Conservation (phyloP, 2,797 vertebrate species). For the Rostrhamus sociabilis region DNA sequence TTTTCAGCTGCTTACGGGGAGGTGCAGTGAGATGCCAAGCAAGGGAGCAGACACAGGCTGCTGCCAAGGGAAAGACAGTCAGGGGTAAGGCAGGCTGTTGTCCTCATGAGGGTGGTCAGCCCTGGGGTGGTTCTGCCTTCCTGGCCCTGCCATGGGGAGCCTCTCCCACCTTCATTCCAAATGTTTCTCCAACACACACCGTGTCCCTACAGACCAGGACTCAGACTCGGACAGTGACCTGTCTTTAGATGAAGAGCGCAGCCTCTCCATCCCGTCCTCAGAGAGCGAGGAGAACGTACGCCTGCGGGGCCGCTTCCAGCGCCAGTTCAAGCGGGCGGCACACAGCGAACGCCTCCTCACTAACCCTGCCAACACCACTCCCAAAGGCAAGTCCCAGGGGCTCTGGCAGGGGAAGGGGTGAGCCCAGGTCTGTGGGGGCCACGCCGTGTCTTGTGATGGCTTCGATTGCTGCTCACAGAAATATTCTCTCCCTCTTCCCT, state of each 20-base stretch:
- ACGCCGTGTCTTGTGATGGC: background rate
- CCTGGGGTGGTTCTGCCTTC: background rate
- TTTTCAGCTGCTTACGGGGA: background rate
- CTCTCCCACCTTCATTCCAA: background rate
- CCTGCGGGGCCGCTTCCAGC: constrained; percentile 91
- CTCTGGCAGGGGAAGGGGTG: background rate
- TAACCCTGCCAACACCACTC: constrained; percentile 83
- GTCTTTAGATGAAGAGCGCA: constrained; percentile 94
- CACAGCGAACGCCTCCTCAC: constrained; percentile 93
- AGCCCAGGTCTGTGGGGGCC: background rate
- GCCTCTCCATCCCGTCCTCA: constrained; percentile 94
- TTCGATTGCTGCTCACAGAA: background rate
- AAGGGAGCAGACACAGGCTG: background rate
- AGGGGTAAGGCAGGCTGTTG: background rate
- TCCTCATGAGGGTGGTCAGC: accelerated
- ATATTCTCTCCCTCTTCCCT: background rate
- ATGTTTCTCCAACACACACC: background rate
- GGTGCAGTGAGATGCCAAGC: background rate
- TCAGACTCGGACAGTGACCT: constrained; percentile 96
- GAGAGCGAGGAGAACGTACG: constrained; percentile 96
- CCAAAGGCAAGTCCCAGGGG: constrained; percentile 83
- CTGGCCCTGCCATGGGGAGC: background rate
- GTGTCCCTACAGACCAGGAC: constrained; percentile 83
- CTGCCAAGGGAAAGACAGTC: background rate
- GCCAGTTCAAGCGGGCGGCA: constrained; percentile 87